Conservation (phyloP, 2,888 invertebrate species). For the Sipunculus nudus region DNA sequence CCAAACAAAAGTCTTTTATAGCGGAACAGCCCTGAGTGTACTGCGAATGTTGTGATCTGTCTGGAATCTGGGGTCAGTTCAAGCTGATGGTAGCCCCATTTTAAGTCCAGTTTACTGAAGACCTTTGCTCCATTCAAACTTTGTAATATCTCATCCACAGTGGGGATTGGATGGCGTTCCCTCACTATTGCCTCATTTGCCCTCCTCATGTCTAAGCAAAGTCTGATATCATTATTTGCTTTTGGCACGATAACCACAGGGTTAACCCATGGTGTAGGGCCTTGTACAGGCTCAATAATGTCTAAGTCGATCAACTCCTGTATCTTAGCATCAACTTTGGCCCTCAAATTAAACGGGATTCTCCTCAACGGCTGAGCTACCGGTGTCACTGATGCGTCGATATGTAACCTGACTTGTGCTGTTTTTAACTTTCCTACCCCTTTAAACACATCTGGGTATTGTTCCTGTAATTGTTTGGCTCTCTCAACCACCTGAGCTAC, state of each 20-base stretch:
- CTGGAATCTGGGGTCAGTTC: background rate
- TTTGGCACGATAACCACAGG: no score
- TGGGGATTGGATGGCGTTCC: no score
- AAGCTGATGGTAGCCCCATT: constrained; percentile 13
- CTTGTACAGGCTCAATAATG: no score
- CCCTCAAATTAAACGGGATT: background rate
- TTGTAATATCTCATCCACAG: background rate
- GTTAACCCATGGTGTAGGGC: no score
- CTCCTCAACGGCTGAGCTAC: background rate
- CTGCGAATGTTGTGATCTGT: background rate
- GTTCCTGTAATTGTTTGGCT: background rate
- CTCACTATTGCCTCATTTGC: no score
- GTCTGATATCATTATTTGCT: no score
- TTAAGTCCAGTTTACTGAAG: constrained; percentile 10
- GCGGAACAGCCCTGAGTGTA: background rate
- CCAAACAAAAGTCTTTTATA: constrained; percentile 3
- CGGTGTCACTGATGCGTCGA: background rate
- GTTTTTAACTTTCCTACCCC: no score
- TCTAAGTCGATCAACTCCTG: background rate
- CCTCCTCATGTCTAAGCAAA: no score
- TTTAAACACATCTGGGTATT: no score
- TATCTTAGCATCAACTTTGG: background rate
- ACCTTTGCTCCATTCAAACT: background rate
- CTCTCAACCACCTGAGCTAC: background rate
- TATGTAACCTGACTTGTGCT: no score